Percentiles rank a stretch among this genome's conserved stretches.
Conservation (phyloP, 2,888 invertebrate genomes). For the Lithosia quadra region DNA sequence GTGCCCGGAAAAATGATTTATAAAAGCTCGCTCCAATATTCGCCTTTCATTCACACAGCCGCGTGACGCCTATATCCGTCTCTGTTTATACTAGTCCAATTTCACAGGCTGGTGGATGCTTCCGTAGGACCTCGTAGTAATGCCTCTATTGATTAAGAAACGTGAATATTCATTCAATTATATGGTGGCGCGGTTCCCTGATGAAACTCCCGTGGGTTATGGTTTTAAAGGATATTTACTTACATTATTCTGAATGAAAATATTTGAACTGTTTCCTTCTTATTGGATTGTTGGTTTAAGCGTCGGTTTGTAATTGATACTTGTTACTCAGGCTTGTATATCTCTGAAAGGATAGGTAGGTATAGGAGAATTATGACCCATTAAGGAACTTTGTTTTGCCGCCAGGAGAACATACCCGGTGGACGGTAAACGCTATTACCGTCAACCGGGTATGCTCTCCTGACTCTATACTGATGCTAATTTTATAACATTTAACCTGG, state of each 20-base stretch:
- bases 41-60: slow-evolving; percentile 59
- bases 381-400: no score
- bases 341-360: background rate
- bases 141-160: slow-evolving; percentile 85
- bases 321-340: background rate
- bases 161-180: slow-evolving; percentile 86
- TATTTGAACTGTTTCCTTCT: slow-evolving; percentile 40
- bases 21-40: slow-evolving; percentile 72
- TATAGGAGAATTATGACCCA: background rate
- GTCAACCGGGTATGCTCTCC: no score
- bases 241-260: slow-evolving; percentile 44
- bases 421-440: no score
- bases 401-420: no score
- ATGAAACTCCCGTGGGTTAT: slow-evolving; percentile 69
- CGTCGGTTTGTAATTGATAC: background rate
- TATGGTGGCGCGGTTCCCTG: slow-evolving; percentile 74
- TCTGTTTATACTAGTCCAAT: slow-evolving; percentile 79
- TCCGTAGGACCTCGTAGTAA: slow-evolving; percentile 78
- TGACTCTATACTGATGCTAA: no score
- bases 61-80: slow-evolving; percentile 53
- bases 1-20: slow-evolving; percentile 85
- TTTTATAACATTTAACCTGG: no score
- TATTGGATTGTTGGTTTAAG: slow-evolving; percentile 14
- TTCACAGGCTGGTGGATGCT: slow-evolving; percentile 83
- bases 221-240: slow-evolving; percentile 57